Evolutionary conservation across 2,888 invertebrate species (phyloP), one percentile per base, ranked within the genome.

Genomic region (Campopleginae sp.): DNA sequence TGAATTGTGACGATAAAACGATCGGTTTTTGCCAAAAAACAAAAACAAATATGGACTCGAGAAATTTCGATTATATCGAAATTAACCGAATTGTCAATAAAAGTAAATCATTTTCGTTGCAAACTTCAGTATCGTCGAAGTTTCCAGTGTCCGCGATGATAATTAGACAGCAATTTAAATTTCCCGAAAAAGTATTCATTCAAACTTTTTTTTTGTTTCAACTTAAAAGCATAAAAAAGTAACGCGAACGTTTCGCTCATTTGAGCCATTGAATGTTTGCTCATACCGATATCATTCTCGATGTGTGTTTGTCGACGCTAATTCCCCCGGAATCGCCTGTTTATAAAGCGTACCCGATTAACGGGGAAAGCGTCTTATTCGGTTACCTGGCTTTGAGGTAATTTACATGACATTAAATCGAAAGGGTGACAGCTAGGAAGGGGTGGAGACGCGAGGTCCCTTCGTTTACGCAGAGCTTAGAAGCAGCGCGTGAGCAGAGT

Each of bases 331-430:
- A 27, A 14, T 42, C 44, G 42, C 23, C 42, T n/a, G 23, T 17
- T 65, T 66, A 38, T 65, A 48, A 63, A 33, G 23, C 48, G 61
- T 75, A 58, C 51, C 63, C 38, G 31, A 42, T 46, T 74, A 44
- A 42, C 61, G 31, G 31, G 42, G 19, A 17, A 68, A 8, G 44
- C 42, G 58, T 38, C 44, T 31, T 31, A 63, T 84, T 81, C 74
- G 68, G 68, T 84, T 84, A 84, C 51, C 61, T 77, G 44, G 51
- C 54, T 44, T 61, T 63, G 80, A 77, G 51, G 23, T 80, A 81
- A 84, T 84, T 77, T 75, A 74, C 77, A 77, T 77, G 68, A 61
- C 66, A 33, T 66, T 61, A 68, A 42, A 77, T 54, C 76, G 33
- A 48, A 48, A 76, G 76, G 38, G 42, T 5, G 76, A 48, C n/a